Conservation (phyloP, 1,140 invertebrate genomes). For the Pseudoatta argentina region DNA sequence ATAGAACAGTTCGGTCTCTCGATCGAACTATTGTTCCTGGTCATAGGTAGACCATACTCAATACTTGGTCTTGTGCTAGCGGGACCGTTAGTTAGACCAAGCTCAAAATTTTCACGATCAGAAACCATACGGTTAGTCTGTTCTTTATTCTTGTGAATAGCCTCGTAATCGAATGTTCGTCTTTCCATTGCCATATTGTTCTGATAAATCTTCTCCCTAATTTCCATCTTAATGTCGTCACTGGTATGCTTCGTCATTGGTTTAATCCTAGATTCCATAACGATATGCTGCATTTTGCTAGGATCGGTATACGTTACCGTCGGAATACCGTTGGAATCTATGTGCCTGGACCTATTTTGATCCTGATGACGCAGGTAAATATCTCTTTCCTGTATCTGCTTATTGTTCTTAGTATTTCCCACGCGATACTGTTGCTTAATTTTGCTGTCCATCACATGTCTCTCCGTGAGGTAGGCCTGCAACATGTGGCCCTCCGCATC, state of each 20-base stretch:
- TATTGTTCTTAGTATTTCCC: conserved; percentile 78
- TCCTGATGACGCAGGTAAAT: conserved; percentile 74
- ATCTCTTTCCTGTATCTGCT: conserved; percentile 75
- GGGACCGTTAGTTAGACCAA: conserved; percentile 27
- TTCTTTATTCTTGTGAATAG: conserved; percentile 72
- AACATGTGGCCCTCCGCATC: conserved; percentile 88
- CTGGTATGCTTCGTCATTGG: conserved; percentile 63
- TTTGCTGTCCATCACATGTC: conserved; percentile 91
- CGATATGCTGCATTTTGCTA: conserved; percentile 74
- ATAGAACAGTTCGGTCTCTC: conserved; percentile 65
- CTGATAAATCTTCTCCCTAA: conserved; percentile 74
- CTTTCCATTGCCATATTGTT: conserved; percentile 71
- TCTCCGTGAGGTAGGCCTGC: conserved; percentile 92
- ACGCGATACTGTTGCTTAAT: conserved; percentile 89
- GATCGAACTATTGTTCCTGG: conserved; percentile 41
- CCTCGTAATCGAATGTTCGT: conserved; percentile 74
- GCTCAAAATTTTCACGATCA: conserved; percentile 67
- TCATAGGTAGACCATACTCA: conserved; percentile 60
- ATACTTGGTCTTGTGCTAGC: conserved; percentile 18
- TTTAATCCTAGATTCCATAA: conserved; percentile 72
- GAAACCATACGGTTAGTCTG: conserved; percentile 8
- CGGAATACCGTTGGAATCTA: conserved; percentile 67
- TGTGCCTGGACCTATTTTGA: conserved; percentile 57
- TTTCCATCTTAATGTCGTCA: conserved; percentile 75
- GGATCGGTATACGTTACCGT: conserved; percentile 81